These are phyloP conservation scores for Rhineura floridana DNA, from an alignment of 2,113 vertebrate genomes.

Conservation along the genomic window DNA sequence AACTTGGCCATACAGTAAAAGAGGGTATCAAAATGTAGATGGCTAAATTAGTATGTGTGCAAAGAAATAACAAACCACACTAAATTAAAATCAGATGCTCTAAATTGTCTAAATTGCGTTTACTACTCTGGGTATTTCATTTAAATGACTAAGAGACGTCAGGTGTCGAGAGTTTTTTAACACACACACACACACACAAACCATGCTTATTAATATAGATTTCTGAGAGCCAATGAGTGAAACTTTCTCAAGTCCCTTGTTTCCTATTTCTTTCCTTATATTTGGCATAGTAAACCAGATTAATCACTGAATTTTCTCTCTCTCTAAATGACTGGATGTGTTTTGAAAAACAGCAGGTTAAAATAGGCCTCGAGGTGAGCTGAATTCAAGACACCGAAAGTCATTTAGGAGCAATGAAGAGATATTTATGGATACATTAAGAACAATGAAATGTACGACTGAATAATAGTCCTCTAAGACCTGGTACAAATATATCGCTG, in stretches of 20 bases:
- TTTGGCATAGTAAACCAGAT: conserved; percentile 53
- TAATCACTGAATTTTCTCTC: too few species aligned
- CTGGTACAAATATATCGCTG: neutral
- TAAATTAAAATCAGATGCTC: conserved; percentile 52
- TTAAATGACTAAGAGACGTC: conserved; percentile 59
- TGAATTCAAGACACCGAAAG: conserved; percentile 35
- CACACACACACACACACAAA: neutral
- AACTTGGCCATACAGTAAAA: conserved; percentile 47
- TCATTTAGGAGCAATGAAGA: conserved; percentile 4
- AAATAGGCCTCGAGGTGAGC: conserved; percentile 51
- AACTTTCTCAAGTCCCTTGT: conserved; percentile 44
- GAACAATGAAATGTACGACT: neutral
- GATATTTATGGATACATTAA: conserved; percentile 13
- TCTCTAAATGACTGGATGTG: conserved; percentile 52
- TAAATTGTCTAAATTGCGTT: conserved; percentile 67
- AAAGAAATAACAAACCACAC: conserved; percentile 59
- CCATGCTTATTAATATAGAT: conserved; percentile 61
- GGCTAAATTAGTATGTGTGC: conserved; percentile 61
- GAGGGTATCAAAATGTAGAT: conserved; percentile 63
- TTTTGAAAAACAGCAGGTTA: conserved; percentile 41
- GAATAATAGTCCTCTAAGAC: neutral
- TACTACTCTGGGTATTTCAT: conserved; percentile 58
- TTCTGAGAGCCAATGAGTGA: conserved; percentile 50
- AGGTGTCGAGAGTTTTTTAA: conserved; percentile 43
- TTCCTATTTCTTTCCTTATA: conserved; percentile 29